Percentiles rank a stretch among this genome's conserved stretches.
phyloP scores from a whole-genome alignment of 2,888 invertebrate species.

The Platypus cylindrus region DNA sequence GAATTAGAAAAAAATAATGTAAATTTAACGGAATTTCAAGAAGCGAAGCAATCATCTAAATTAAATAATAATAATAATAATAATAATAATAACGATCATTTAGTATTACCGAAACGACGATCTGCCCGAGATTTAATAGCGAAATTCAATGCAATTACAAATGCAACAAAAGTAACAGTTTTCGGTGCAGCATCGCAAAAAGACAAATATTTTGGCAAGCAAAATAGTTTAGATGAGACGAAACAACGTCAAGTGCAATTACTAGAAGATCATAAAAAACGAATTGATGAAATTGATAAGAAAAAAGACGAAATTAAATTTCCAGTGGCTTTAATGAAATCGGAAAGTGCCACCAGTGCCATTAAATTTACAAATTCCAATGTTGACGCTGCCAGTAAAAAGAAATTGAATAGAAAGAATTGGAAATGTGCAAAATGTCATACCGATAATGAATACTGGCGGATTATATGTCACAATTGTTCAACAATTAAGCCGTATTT shows the following conservation, averaged over 20 bases:
- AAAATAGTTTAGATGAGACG: constrained; percentile 22
- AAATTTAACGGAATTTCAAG: constrained; percentile 33
- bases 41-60: constrained; percentile 27
- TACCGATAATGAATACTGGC: constrained; percentile 45
- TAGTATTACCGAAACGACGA: constrained; percentile 26
- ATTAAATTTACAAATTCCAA: no score
- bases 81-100: constrained; percentile 22
- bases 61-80: no score
- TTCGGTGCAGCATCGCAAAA: constrained; percentile 31
- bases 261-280: constrained; percentile 24
- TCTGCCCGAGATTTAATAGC: constrained; percentile 45
- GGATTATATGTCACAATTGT: constrained; percentile 51
- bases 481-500: constrained; percentile 40
- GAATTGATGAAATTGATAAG: constrained; percentile 26
- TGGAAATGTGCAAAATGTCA: constrained; percentile 52
- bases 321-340: constrained; percentile 29
- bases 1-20: constrained; percentile 16
- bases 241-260: constrained; percentile 24
- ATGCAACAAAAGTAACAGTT: constrained; percentile 42
- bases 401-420: constrained; percentile 29
- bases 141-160: constrained; percentile 50
- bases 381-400: constrained; percentile 20
- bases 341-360: constrained; percentile 31
- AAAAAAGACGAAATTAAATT: constrained; percentile 21
- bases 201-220: constrained; percentile 28